Conservation (phyloP, 2,888 invertebrate species). For the Trachelus iudaicus region DNA sequence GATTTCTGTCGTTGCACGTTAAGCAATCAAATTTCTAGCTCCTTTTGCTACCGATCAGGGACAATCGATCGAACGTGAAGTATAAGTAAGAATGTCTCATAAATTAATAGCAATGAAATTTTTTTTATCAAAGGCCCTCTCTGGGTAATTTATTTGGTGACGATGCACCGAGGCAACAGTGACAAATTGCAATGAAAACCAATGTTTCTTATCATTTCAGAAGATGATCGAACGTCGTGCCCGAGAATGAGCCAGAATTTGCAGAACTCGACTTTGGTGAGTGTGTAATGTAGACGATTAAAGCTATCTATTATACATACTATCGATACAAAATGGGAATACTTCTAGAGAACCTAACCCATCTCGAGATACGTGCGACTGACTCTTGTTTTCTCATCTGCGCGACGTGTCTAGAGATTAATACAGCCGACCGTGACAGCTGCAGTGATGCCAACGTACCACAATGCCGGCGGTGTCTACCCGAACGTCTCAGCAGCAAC, state of each 20-base stretch:
- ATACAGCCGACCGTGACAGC: slow-evolving; percentile 35
- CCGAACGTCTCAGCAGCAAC: slow-evolving; percentile 62
- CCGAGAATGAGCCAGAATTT: slow-evolving; percentile 20
- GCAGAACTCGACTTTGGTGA: slow-evolving; percentile 18
- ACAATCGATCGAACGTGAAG: not conserved
- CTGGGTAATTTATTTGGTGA: not conserved
- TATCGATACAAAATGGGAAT: not conserved
- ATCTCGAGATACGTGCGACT: not conserved
- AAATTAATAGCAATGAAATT: not conserved
- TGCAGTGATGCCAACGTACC: slow-evolving; percentile 64
- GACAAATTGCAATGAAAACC: not conserved
- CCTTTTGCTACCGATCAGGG: not conserved
- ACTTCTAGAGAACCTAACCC: not conserved
- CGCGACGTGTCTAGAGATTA: slow-evolving; percentile 20
- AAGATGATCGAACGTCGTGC: slow-evolving; percentile 9
- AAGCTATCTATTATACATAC: not conserved
- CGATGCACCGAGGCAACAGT: not conserved
- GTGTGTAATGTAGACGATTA: not conserved
- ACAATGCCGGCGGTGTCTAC: slow-evolving; percentile 63
- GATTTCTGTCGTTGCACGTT: not conserved
- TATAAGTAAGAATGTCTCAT: not conserved
- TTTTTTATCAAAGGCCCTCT: not conserved
- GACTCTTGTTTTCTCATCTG: slow-evolving; percentile 9
- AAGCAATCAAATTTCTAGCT: not conserved
- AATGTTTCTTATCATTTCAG: slow-evolving; percentile 9